These are phyloP conservation scores for Pachliopta kotzebuea DNA, from an alignment of 2,888 invertebrate genomes.

Conservation along the genomic window DNA sequence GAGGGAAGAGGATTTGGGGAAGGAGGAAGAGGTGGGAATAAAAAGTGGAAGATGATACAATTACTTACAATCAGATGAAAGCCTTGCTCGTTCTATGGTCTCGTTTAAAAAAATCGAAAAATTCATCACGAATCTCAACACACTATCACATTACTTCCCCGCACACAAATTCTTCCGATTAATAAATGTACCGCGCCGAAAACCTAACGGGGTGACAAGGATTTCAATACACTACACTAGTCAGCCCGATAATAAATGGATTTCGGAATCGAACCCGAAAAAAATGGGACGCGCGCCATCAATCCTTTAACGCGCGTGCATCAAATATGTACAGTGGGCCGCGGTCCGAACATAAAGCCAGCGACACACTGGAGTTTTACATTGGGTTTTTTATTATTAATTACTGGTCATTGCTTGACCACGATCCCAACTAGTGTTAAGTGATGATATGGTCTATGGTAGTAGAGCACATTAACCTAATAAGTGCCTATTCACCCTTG, in stretches of 20 bases:
- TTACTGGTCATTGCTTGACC: too few species aligned
- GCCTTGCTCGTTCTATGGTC: too few species aligned
- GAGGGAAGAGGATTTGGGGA: too few species aligned
- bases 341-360: constrained; percentile 49
- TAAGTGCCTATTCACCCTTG: too few species aligned
- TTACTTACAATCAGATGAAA: too few species aligned
- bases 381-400: too few species aligned
- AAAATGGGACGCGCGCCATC: constrained; percentile 58
- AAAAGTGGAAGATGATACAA: too few species aligned
- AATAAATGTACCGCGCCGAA: constrained; percentile 26
- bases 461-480: too few species aligned
- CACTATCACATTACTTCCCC: not conserved
- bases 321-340: constrained; percentile 64
- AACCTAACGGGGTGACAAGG: constrained; percentile 25
- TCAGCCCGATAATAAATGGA: constrained; percentile 48
- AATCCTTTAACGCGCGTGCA: constrained; percentile 62
- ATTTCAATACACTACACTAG: constrained; percentile 27
- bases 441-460: too few species aligned
- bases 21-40: too few species aligned
- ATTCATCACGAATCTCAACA: not conserved
- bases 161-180: constrained; percentile 9
- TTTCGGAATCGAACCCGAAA: constrained; percentile 44
- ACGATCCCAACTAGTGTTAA: too few species aligned
- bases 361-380: constrained; percentile 49
- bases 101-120: too few species aligned